Conservation (phyloP, 2,113 vertebrate genomes). For the Anoura caudifer region DNA sequence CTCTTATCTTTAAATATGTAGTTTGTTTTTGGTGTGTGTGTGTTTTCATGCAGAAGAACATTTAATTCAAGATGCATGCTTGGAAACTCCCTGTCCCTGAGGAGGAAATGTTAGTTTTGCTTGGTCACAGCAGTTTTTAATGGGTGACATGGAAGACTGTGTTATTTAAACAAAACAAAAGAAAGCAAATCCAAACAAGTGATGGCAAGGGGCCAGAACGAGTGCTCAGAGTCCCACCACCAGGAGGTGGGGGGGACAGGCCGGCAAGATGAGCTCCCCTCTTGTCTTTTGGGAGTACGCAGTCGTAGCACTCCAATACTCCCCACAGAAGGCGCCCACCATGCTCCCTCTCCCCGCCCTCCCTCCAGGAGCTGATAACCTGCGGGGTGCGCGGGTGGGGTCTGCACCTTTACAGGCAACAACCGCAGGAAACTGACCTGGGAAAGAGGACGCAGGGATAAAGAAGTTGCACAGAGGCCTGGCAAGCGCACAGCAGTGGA, state of each 20-base stretch:
- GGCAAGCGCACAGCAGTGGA: rapidly evolving
- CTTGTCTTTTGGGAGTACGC: neutral
- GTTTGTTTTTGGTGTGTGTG: too few species aligned
- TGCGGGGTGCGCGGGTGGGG: rapidly evolving
- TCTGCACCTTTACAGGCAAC: neutral
- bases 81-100: neutral
- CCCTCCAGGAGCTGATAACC: neutral
- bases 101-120: neutral
- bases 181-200: neutral
- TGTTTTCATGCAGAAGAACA: neutral
- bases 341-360: neutral
- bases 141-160: rapidly evolving
- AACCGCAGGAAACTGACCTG: neutral
- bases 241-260: neutral
- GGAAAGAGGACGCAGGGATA: neutral
- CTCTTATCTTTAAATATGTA: neutral
- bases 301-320: neutral
- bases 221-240: neutral
- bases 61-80: neutral
- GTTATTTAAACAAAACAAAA: neutral
- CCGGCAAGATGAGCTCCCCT: neutral
- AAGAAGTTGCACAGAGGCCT: neutral
- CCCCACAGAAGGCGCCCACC: neutral
- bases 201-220: neutral
- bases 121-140: neutral